These are phyloP conservation scores for Neodiprion fabricii DNA, from an alignment of 1,140 invertebrate species.

Conservation along the genomic window DNA sequence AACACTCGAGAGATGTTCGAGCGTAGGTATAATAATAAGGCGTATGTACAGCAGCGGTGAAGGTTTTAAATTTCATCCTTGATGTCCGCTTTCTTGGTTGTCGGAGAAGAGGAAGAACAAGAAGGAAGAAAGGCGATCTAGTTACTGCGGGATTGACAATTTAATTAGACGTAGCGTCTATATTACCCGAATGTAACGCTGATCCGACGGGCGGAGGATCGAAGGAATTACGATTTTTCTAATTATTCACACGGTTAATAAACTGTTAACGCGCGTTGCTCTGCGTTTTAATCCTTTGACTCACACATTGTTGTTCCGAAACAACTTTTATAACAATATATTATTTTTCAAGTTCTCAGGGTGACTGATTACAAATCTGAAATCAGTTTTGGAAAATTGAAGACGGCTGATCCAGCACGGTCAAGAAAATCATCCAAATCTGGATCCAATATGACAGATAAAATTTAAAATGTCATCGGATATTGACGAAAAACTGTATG, in stretches of 20 bases:
- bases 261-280: constrained; percentile 27
- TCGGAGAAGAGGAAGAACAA: constrained; percentile 10
- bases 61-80: constrained; percentile 35
- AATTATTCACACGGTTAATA: constrained; percentile 25
- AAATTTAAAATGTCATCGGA: too few species aligned
- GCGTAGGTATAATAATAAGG: not conserved
- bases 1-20: not conserved
- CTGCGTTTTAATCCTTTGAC: constrained; percentile 11
- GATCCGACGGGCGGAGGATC: not conserved
- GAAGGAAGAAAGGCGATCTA: constrained; percentile 18
- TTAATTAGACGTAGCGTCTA: not conserved
- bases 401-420: not conserved
- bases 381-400: constrained; percentile 14
- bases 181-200: not conserved
- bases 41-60: not conserved
- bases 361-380: constrained; percentile 25
- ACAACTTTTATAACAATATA: constrained; percentile 21
- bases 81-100: not conserved
- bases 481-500: too few species aligned
- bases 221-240: too few species aligned
- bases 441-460: too few species aligned
- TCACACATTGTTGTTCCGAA: constrained; percentile 23
- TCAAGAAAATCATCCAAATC: too few species aligned
- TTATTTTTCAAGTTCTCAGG: constrained; percentile 35
- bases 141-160: constrained; percentile 22